Conservation (phyloP, 2,888 invertebrate species). For the Gymnocheta viridis region DNA sequence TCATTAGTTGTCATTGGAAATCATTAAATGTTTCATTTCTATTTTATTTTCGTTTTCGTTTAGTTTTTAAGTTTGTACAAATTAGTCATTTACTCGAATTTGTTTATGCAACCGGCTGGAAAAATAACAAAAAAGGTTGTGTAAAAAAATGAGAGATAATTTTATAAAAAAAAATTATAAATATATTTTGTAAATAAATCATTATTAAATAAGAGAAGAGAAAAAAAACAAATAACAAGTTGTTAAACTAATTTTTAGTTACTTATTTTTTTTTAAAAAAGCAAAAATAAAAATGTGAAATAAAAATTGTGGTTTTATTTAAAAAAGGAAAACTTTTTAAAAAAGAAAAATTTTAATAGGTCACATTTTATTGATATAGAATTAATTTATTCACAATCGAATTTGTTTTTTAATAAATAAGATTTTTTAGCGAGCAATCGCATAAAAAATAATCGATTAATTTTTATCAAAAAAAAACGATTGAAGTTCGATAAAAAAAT, state of each 20-base stretch:
- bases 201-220: conserved; percentile 45
- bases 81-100: conserved; percentile 76
- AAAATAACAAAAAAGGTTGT: not conserved
- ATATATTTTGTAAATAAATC: conserved; percentile 62
- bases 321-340: too few species aligned
- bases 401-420: too few species aligned
- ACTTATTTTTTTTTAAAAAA: conserved; percentile 50
- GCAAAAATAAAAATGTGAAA: conserved; percentile 35
- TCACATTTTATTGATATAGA: too few species aligned
- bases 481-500: too few species aligned
- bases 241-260: conserved; percentile 64
- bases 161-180: conserved; percentile 46
- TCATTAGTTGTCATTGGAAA: not conserved
- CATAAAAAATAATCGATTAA: too few species aligned
- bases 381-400: too few species aligned
- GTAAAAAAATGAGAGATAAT: conserved; percentile 53
- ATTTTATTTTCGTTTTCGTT: conserved; percentile 18
- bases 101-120: conserved; percentile 10
- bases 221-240: conserved; percentile 32
- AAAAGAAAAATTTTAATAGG: too few species aligned
- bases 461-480: too few species aligned
- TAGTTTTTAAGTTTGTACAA: conserved; percentile 76
- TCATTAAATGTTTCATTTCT: conserved; percentile 2
- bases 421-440: too few species aligned
- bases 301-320: conserved; percentile 36